Conservation (phyloP, 2,113 vertebrate genomes). For the Cyphomyrus discorhynchus region DNA sequence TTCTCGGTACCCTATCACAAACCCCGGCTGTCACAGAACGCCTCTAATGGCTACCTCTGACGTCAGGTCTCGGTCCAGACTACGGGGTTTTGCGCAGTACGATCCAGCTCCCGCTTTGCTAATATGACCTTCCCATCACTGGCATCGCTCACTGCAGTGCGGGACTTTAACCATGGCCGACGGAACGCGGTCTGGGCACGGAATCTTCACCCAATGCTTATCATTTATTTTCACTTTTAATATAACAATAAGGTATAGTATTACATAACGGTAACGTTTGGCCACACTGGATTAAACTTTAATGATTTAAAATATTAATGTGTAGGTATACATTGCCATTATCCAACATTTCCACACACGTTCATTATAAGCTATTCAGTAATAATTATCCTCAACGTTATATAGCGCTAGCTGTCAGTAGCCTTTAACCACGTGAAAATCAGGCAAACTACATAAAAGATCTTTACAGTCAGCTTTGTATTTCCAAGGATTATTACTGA, state of each 20-base stretch:
- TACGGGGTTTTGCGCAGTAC: slow-evolving; percentile 61
- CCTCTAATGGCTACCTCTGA: slow-evolving; percentile 56
- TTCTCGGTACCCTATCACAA: slow-evolving; percentile 22
- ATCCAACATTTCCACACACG: background rate
- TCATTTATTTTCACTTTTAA: background rate
- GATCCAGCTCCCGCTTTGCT: slow-evolving; percentile 32
- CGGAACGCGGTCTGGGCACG: background rate
- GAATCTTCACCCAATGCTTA: background rate
- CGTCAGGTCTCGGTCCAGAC: slow-evolving; percentile 59
- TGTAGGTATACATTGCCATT: background rate
- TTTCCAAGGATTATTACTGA: background rate
- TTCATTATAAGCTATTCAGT: background rate
- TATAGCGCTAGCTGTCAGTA: background rate
- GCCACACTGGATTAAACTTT: background rate
- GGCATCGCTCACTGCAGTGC: slow-evolving; percentile 53
- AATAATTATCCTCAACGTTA: background rate
- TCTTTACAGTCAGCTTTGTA: background rate
- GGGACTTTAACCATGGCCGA: slow-evolving; percentile 22
- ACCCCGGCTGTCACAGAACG: slow-evolving; percentile 43
- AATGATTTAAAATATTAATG: background rate
- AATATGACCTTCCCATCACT: slow-evolving; percentile 51
- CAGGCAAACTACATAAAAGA: background rate
- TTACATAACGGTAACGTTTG: background rate
- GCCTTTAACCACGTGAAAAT: background rate
- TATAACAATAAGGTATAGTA: background rate